These are phyloP conservation scores for Drosophila ananassae DNA, from an alignment of 1,140 invertebrate genomes.

Conservation along the genomic window DNA sequence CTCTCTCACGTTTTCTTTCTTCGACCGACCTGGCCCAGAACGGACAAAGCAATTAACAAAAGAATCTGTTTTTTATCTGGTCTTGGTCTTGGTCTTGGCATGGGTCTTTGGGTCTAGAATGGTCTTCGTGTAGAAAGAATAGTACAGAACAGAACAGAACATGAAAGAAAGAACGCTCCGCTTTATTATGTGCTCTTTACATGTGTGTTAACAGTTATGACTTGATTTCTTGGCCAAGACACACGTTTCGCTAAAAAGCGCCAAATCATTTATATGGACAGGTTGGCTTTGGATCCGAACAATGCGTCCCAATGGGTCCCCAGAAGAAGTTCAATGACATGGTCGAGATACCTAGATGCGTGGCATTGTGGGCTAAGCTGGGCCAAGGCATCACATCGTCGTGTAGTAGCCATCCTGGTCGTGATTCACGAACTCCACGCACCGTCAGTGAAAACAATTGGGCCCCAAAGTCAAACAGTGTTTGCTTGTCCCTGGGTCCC, in stretches of 20 bases:
- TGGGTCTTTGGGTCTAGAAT: background rate
- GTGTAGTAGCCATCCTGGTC: slow-evolving; percentile 23
- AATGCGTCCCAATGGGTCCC: slow-evolving; percentile 24
- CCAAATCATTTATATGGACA: slow-evolving; percentile 66
- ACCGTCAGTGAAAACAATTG: slow-evolving; percentile 9
- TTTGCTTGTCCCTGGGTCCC: slow-evolving; percentile 12
- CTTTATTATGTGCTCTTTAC: slow-evolving; percentile 39
- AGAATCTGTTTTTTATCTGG: slow-evolving; percentile 42
- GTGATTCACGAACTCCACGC: slow-evolving; percentile 43
- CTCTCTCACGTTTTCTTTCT: slow-evolving; percentile 37
- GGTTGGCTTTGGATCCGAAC: slow-evolving; percentile 49
- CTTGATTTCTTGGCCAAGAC: slow-evolving; percentile 71
- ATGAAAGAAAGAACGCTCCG: slow-evolving; percentile 38
- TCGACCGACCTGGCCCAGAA: slow-evolving; percentile 21
- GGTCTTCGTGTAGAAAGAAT: background rate
- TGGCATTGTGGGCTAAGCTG: slow-evolving; percentile 8
- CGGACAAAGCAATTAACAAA: slow-evolving; percentile 46
- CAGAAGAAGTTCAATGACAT: slow-evolving; percentile 44
- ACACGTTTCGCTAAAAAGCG: slow-evolving; percentile 50
- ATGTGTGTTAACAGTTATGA: slow-evolving; percentile 66
- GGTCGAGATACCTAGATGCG: slow-evolving; percentile 12
- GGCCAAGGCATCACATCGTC: slow-evolving; percentile 30
- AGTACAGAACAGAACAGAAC: background rate
- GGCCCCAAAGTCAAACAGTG: background rate
- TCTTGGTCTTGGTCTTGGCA: slow-evolving; percentile 2